Conservation (phyloP, 2,888 invertebrate genomes). For the Lapara coniferarum region DNA sequence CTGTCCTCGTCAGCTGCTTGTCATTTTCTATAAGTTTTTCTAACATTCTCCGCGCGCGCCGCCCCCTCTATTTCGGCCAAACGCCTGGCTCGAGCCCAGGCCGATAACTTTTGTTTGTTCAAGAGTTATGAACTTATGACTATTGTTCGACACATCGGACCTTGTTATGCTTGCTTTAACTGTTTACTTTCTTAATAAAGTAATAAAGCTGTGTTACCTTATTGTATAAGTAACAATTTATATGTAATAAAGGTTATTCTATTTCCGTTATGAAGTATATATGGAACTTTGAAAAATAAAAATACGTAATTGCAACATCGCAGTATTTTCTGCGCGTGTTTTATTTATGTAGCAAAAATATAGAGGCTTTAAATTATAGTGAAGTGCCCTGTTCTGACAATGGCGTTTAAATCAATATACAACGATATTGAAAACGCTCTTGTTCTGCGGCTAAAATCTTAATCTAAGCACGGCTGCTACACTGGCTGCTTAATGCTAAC, state of each 20-base stretch:
- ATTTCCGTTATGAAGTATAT: background rate
- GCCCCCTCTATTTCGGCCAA: constrained; percentile 77
- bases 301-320: background rate
- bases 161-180: constrained; percentile 73
- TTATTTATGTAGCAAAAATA: background rate
- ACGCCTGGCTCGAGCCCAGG: constrained; percentile 67
- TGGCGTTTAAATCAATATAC: constrained; percentile 45
- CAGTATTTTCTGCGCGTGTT: background rate
- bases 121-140: constrained; percentile 65
- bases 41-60: constrained; percentile 76
- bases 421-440: constrained; percentile 42
- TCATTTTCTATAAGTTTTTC: constrained; percentile 84
- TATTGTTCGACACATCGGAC: constrained; percentile 78
- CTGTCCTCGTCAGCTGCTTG: constrained; percentile 78
- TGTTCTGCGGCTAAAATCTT: constrained; percentile 65
- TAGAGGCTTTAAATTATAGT: constrained; percentile 1
- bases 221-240: constrained; percentile 3
- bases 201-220: constrained; percentile 71
- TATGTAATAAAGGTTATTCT: background rate
- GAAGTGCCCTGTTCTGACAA: background rate
- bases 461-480: constrained; percentile 62
- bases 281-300: background rate
- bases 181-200: constrained; percentile 75
- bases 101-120: constrained; percentile 78
- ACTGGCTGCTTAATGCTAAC: constrained; percentile 71